Percentiles rank a stretch among this genome's conserved stretches.
These are phyloP conservation scores for Plebejus melissa DNA, from an alignment of 2,888 invertebrate species.

Conservation along the genomic window DNA sequence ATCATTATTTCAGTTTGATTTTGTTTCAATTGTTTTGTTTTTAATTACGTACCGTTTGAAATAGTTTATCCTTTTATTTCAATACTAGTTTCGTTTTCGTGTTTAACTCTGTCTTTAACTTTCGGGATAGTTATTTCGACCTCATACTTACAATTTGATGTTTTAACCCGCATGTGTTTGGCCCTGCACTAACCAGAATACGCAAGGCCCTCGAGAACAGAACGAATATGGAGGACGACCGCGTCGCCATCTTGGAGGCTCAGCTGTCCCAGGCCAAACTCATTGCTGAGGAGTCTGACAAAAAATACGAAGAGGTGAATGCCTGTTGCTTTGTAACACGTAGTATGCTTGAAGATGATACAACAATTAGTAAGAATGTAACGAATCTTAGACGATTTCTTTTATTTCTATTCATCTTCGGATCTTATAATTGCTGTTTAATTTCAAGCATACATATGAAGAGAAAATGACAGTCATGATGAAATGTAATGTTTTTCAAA, in stretches of 20 bases:
- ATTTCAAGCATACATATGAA: conserved; percentile 11
- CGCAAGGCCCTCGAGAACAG: conserved; percentile 99
- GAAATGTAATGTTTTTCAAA: neutral
- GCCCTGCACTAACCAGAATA: conserved; percentile 86
- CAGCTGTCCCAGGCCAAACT: conserved; percentile 99
- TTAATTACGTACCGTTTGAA: neutral
- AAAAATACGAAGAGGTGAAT: conserved; percentile 99
- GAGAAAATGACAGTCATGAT: conserved; percentile 16
- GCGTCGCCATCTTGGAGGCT: conserved; percentile 97
- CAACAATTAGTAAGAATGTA: neutral
- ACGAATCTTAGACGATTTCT: neutral
- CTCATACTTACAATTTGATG: conserved; percentile 49
- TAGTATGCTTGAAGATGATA: conserved; percentile 20
- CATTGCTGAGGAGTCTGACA: conserved; percentile 99
- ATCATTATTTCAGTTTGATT: neutral
- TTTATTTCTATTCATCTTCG: neutral
- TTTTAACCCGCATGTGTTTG: conserved; percentile 78
- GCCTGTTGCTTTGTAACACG: conserved; percentile 34
- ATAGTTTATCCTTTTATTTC: neutral
- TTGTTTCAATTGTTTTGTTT: neutral
- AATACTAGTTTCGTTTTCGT: conserved; percentile 9
- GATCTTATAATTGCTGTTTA: conserved; percentile 2
- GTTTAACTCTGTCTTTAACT: conserved; percentile 7
- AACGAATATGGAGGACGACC: conserved; percentile 99
- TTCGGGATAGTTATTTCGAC: neutral